These are phyloP conservation scores for Oreocharis arfaki DNA, from an alignment of 2,113 vertebrate species.

Conservation along the genomic window DNA sequence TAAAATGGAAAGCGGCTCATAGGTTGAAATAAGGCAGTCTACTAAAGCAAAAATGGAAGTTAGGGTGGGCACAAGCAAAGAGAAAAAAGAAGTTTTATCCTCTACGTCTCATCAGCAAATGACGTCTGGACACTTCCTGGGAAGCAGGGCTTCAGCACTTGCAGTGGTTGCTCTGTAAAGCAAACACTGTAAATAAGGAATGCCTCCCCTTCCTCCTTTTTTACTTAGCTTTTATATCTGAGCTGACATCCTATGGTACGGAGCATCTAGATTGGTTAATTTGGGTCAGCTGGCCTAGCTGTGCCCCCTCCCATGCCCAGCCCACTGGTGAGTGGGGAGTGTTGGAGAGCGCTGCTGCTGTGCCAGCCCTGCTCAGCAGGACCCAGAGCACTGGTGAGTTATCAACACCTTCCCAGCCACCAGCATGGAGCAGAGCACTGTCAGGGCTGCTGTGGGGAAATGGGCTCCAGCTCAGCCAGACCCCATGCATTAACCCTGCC, in stretches of 20 bases:
- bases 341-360: background rate
- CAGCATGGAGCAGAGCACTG: background rate
- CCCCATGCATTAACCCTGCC: background rate
- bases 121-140: too few species aligned
- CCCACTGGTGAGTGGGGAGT: background rate
- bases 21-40: background rate
- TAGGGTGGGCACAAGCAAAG: background rate
- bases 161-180: background rate
- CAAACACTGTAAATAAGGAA: background rate
- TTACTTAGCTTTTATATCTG: background rate
- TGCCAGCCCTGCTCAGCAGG: background rate
- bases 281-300: background rate
- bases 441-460: background rate
- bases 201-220: background rate
- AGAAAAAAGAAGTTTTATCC: background rate
- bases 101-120: background rate
- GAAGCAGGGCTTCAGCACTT: background rate
- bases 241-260: background rate
- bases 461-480: background rate
- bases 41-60: background rate
- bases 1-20: background rate
- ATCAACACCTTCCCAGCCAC: background rate
- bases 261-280: background rate
- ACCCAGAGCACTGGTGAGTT: background rate
- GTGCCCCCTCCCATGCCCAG: background rate